phyloP scores from a whole-genome alignment of 2,797 vertebrate species.

The Oreonectes daqikongensis region DNA sequence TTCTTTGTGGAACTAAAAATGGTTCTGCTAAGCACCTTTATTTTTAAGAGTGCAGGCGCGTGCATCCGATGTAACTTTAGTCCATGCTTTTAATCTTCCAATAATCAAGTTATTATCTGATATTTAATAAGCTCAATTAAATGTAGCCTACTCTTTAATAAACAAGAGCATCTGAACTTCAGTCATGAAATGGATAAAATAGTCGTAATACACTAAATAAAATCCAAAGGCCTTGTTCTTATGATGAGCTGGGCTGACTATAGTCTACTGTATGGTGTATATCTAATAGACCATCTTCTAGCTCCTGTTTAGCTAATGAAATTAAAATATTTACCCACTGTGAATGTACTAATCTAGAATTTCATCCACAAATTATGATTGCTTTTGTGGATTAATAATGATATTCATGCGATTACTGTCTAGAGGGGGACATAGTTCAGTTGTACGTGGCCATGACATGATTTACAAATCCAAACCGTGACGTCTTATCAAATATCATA shows the following conservation, averaged over 20 bases:
- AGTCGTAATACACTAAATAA: conserved; percentile 4
- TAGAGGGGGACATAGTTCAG: background rate
- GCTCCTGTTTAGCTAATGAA: conserved; percentile 55
- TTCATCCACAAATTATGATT: conserved; percentile 13
- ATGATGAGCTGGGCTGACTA: conserved; percentile 34
- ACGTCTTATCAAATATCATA: background rate
- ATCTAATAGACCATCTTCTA: conserved; percentile 53
- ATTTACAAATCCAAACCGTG: conserved; percentile 17
- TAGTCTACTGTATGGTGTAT: conserved; percentile 33
- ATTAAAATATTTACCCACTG: conserved; percentile 58
- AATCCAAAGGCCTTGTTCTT: conserved; percentile 2
- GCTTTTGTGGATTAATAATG: conserved; percentile 31
- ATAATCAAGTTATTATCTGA: conserved; percentile 35
- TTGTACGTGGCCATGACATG: background rate
- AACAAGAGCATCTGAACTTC: conserved; percentile 34
- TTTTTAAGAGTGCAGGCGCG: too few relatives aligned
- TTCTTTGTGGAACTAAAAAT: too few relatives aligned
- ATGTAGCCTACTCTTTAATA: conserved; percentile 29
- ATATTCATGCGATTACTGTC: conserved; percentile 21
- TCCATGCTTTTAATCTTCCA: background rate
- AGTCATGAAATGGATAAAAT: conserved; percentile 18
- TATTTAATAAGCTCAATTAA: conserved; percentile 12
- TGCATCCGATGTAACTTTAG: too few relatives aligned
- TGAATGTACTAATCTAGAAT: conserved; percentile 1
- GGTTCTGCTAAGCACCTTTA: too few relatives aligned